Base-by-base conservation (phyloP, 2,797 vertebrate species). In the Ctenochaetus hawaiiensis region DNA sequence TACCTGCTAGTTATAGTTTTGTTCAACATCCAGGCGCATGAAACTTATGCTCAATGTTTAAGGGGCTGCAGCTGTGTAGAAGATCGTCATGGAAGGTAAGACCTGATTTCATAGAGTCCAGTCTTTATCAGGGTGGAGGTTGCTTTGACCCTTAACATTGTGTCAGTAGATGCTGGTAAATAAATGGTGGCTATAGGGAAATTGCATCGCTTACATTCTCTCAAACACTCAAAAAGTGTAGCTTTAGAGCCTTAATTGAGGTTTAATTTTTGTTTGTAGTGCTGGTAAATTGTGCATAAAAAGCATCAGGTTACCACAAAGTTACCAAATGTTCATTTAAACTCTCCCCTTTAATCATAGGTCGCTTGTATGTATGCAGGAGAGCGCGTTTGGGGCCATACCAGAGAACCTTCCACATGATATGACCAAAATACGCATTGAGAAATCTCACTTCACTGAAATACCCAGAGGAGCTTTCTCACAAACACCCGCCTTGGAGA, bases 381-480 rank as follows among this genome's bases (percentile, higher is more conserved):
- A 96, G 72, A 80, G 90, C 10, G 89, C 93, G 64, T 93, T 97
- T 81, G 93, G 88, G 66, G 94, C 94, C 90, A 95, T 97, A 79
- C 96, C 96, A 72, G 82, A 84, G 70, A 92, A 95, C 12, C 94
- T 99, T 69, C 95, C 96, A 44, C 79, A 92, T 80, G 95, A 97
- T 81, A 88, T 97, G 75, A 96, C 93, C 87, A 97, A 96, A 94
- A 94, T 98, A 67, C 93, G 96, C 77, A 97, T 98, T 84, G 97
- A 98, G 89, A 97, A 97, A 60, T 97, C 96, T 26, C 96, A 96
- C 83, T 94, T 98, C 77, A 96, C 94, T 53, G 97, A 99, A 94
- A 87, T 98, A 73, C 93, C 95, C 53, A 93, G 86, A 0, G 94
- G 93, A 4, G 94, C 94, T n/a, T 98, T 99, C 86, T 87, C 86